A percentile compares a stretch with the other conserved stretches of the same genome.
These are phyloP conservation scores for Rhagium mordax DNA, from an alignment of 2,888 invertebrate species.

Conservation along the genomic window DNA sequence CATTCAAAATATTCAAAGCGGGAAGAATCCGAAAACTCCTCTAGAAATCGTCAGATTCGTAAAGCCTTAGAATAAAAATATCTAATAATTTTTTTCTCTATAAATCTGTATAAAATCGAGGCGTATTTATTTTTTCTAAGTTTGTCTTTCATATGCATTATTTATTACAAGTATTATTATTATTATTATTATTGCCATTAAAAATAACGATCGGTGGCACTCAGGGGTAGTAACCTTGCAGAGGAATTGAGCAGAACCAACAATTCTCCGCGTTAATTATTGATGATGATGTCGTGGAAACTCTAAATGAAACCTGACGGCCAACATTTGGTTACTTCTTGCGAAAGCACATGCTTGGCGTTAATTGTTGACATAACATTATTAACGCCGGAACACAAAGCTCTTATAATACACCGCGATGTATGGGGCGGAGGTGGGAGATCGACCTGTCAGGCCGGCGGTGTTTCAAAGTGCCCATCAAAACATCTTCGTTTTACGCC, in stretches of 20 bases:
- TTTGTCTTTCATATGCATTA: no score
- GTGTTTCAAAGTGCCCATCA: constrained; percentile 24
- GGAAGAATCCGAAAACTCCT: no score
- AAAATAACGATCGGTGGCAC: constrained; percentile 23
- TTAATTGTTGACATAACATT: constrained; percentile 64
- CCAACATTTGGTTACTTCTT: constrained; percentile 63
- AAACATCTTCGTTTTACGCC: neutral
- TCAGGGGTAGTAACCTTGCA: neutral
- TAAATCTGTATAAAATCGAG: no score
- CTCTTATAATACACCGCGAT: constrained; percentile 56
- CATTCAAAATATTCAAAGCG: no score
- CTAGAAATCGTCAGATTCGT: no score
- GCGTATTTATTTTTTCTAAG: no score
- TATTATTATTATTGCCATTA: no score
- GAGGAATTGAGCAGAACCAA: constrained; percentile 43
- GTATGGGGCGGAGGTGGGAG: constrained; percentile 40
- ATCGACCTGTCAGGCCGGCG: constrained; percentile 18
- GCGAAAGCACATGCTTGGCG: constrained; percentile 61
- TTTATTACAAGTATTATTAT: no score
- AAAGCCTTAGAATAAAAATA: no score
- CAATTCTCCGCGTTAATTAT: constrained; percentile 60
- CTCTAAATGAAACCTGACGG: constrained; percentile 59
- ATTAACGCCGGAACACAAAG: constrained; percentile 60
- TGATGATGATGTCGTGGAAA: constrained; percentile 58
- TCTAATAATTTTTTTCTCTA: no score